Conservation (phyloP, 2,797 vertebrate genomes). For the Coluber constrictor region DNA sequence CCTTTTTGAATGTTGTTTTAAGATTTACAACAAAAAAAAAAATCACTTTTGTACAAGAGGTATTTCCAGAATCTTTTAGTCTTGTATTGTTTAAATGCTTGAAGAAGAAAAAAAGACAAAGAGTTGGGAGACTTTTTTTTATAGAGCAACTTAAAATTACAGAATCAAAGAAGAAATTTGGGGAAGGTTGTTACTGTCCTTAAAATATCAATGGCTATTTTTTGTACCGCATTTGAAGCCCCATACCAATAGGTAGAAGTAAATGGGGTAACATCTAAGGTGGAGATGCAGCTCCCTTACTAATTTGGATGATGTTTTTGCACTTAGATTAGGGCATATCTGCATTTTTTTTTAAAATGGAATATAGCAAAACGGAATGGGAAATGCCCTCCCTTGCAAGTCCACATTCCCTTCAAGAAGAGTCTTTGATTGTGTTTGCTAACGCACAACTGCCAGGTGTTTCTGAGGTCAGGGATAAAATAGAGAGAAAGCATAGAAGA, state of each 20-base stretch:
- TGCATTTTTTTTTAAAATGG: constrained; percentile 35
- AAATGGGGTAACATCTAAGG: not conserved
- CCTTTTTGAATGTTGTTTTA: constrained; percentile 98
- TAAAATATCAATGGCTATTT: constrained; percentile 3
- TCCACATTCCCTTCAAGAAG: constrained; percentile 46
- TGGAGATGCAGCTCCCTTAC: constrained; percentile 27
- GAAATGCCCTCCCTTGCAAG: constrained; percentile 42
- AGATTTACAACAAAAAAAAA: constrained; percentile 73
- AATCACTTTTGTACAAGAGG: constrained; percentile 84
- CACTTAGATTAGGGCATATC: constrained; percentile 56
- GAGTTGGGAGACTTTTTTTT: constrained; percentile 73
- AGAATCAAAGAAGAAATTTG: constrained; percentile 56
- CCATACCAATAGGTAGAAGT: constrained; percentile 9
- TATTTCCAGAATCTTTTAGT: constrained; percentile 87
- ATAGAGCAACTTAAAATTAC: constrained; percentile 77
- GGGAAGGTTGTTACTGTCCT: constrained; percentile 58
- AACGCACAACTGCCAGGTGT: constrained; percentile 65
- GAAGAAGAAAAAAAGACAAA: constrained; percentile 73
- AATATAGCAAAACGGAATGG: constrained; percentile 29
- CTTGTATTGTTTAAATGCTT: constrained; percentile 88
- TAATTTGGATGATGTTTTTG: constrained; percentile 8
- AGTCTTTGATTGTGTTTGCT: constrained; percentile 48
- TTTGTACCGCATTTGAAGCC: constrained; percentile 43
- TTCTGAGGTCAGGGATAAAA: not conserved
- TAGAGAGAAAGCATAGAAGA: constrained; percentile 30